phyloP scores from a whole-genome alignment of 2,113 vertebrate genomes.

The Nematolebias whitei region DNA sequence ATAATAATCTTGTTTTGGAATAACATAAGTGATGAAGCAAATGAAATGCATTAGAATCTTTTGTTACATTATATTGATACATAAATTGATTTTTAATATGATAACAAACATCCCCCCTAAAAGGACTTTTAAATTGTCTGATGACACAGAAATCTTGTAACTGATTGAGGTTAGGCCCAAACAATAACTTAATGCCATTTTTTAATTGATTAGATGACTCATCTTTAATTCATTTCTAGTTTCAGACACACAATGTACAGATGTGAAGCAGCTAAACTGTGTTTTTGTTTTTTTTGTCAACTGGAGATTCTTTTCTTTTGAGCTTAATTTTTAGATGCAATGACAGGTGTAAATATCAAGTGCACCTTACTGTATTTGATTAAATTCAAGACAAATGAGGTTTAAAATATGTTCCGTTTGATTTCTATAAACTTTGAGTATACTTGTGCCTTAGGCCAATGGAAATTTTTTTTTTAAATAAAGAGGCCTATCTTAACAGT shows the following conservation, averaged over 20 bases:
- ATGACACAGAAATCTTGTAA: constrained; percentile 22
- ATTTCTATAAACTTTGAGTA: constrained; percentile 73
- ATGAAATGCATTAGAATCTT: not conserved
- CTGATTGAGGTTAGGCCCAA: constrained; percentile 22
- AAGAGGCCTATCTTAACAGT: constrained; percentile 77
- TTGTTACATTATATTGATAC: constrained; percentile 6
- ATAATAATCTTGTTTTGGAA: constrained; percentile 1
- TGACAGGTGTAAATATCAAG: constrained; percentile 66
- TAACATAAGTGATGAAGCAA: constrained; percentile 3
- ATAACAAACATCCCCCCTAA: constrained; percentile 19
- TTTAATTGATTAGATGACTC: constrained; percentile 29
- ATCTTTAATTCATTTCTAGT: constrained; percentile 27
- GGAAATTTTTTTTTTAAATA: constrained; percentile 79
- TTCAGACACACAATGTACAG: constrained; percentile 74
- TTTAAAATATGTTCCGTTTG: constrained; percentile 68
- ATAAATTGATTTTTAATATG: constrained; percentile 23
- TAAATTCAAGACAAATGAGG: constrained; percentile 60
- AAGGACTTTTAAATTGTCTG: constrained; percentile 3
- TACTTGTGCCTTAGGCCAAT: constrained; percentile 83
- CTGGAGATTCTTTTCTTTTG: constrained; percentile 55
- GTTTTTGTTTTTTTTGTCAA: constrained; percentile 54
- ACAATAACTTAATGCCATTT: constrained; percentile 12
- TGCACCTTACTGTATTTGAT: constrained; percentile 67
- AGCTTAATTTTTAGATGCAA: constrained; percentile 64
- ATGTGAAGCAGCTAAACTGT: constrained; percentile 48